A percentile compares a stretch with the other conserved stretches of the same genome.
Conservation (phyloP, 2,113 vertebrate genomes). For the Poecilia latipinna region DNA sequence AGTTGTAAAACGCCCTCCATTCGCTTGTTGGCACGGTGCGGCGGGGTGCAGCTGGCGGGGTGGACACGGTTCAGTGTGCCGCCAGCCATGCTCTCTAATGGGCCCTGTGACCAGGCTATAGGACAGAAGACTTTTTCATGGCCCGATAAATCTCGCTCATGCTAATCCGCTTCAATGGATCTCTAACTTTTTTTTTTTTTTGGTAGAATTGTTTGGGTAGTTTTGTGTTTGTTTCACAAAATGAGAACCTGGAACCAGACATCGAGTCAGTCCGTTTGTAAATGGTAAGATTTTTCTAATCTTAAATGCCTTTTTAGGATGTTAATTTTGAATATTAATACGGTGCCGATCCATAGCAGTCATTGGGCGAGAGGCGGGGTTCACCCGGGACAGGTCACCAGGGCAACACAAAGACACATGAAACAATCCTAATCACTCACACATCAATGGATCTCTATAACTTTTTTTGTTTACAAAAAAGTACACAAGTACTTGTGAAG, state of each 20-base stretch:
- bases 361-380: no score
- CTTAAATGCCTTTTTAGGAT: no score
- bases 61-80: slow-evolving; percentile 15
- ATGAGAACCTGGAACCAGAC: no score
- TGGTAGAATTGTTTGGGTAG: neutral
- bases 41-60: slow-evolving; percentile 44
- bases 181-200: neutral
- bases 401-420: no score
- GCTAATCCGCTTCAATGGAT: neutral
- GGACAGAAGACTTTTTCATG: slow-evolving; percentile 4
- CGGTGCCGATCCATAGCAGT: no score
- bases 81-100: slow-evolving; percentile 29
- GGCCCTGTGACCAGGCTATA: slow-evolving; percentile 2
- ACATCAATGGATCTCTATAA: no score
- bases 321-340: no score
- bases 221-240: neutral
- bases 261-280: neutral
- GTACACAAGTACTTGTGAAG: no score
- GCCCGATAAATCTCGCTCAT: neutral
- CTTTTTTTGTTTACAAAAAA: no score
- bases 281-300: neutral
- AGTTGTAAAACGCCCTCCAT: slow-evolving; percentile 19
- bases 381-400: no score
- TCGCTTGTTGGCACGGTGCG: slow-evolving; percentile 19
- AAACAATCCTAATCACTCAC: no score